phyloP scores from a whole-genome alignment of 1,140 invertebrate species.

The Melipona quadrifasciata region DNA sequence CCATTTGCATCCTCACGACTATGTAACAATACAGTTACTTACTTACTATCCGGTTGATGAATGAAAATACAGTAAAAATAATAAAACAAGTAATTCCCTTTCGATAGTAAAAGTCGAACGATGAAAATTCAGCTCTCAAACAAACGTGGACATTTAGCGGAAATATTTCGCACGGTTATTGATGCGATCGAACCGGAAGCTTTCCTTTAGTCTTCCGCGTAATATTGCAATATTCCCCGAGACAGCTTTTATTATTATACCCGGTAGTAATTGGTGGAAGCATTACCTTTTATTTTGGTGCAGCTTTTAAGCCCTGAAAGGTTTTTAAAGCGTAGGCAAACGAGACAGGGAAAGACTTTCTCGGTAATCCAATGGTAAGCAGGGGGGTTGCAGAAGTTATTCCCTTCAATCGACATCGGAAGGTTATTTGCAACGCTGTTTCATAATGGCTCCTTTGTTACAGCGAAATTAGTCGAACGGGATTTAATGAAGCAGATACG shows the following conservation, averaged over 20 bases:
- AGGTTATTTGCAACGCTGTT: neutral
- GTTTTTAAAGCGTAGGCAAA: constrained; percentile 3
- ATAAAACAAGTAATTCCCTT: too few relatives aligned
- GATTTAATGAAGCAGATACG: neutral
- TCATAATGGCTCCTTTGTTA: neutral
- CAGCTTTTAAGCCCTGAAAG: neutral
- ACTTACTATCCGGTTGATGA: too few relatives aligned
- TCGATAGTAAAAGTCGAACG: neutral
- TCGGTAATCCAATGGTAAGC: constrained; percentile 4
- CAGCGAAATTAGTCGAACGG: neutral
- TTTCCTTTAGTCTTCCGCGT: neutral
- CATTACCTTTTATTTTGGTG: neutral
- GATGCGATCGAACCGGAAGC: neutral
- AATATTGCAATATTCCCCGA: neutral
- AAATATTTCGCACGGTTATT: neutral
- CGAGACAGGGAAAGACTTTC: neutral
- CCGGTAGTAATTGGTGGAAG: neutral
- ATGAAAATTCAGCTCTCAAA: neutral
- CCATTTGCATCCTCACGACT: too few relatives aligned
- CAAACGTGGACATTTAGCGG: neutral
- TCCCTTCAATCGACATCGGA: neutral
- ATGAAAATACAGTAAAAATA: too few relatives aligned
- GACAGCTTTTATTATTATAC: neutral
- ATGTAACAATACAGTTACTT: too few relatives aligned
- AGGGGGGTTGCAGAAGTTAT: neutral